Evolutionary conservation across 2,888 invertebrate species (phyloP), one percentile per base, ranked within the genome.

Genomic region (Ceriagrion tenellum): DNA sequence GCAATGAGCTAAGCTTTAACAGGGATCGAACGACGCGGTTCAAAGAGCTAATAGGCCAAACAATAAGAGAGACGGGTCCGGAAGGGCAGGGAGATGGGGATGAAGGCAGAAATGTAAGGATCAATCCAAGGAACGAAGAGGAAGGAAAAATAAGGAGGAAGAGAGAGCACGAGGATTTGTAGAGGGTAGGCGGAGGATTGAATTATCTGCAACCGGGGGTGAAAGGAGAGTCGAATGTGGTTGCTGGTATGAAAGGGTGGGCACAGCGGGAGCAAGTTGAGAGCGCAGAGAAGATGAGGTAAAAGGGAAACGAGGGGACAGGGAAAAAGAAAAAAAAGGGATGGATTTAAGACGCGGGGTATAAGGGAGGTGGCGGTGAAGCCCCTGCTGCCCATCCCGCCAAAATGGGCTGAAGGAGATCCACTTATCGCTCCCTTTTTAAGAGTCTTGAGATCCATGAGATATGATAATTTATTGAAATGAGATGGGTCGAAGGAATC

Each of bases 401-500:
- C 69, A 69, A 63, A 47, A 93, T 93, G 93, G 30, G 69, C 47
- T 93, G 74, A 59, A 93, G 69, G 69, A 18, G 93, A 93, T 74
- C 69, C 93, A 40, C 89, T 55, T 55, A n/a, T 47, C 89, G 47
- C 47, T 55, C 55, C 89, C 55, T 93, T 93, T 93, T 55, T 91
- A 30, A 30, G 47, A 56, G 40, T 63, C 26, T 35, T 20, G 74
- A 93, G 93, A 93, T 93, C 74, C 47, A 69, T 47, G 47, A 93
- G 93, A 93, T 93, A 93, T 93, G 93, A 93, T 93, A 93, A 95
- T 91, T 95, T 95, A 95, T 95, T 90, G 95, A 95, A 95, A 95
- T 95, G 90, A 90, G 81, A 47, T 56, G 88, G 95, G 35, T 18
- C 63, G n/a, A 59, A 81, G 26, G 55, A 63, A 69, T 35, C 74